Evolutionary conservation across 2,113 vertebrate genomes (phyloP).

Genomic region (Prochilodus magdalenae): DNA sequence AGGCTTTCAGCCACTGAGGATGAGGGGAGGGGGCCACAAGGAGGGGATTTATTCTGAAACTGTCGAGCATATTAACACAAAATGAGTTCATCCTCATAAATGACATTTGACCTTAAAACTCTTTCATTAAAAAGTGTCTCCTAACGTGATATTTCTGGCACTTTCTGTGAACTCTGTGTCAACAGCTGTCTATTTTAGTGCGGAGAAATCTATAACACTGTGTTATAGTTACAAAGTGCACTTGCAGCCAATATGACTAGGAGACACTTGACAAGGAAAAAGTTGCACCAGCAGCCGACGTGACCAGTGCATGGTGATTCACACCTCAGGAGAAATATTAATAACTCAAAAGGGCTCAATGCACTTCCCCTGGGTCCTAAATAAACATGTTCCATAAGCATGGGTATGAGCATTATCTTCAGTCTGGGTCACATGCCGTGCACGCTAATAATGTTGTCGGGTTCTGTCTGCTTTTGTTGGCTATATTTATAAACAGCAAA

Average conservation of each 20-base stretch:
- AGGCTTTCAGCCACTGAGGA: background rate
- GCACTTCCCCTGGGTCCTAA: slow-evolving; percentile 40
- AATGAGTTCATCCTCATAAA: background rate
- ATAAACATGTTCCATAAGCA: slow-evolving; percentile 30
- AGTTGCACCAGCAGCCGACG: background rate
- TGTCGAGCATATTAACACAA: background rate
- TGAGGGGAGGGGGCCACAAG: background rate
- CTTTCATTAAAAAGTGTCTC: background rate
- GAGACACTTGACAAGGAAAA: slow-evolving; percentile 34
- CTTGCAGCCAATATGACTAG: slow-evolving; percentile 24
- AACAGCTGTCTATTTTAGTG: background rate
- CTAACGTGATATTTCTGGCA: background rate
- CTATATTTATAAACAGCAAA: background rate
- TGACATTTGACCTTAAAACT: too few species aligned
- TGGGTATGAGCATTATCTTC: background rate
- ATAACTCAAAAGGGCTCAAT: slow-evolving; percentile 37
- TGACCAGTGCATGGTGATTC: slow-evolving; percentile 38
- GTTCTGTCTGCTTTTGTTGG: too few species aligned
- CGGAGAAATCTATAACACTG: background rate
- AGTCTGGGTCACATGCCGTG: slow-evolving; percentile 1
- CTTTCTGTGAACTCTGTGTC: background rate
- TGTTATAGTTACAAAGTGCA: background rate
- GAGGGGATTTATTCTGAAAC: background rate
- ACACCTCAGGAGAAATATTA: slow-evolving; percentile 42
- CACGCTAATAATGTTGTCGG: background rate